Conservation (phyloP, 2,113 vertebrate genomes). For the Osmerus eperlanus region DNA sequence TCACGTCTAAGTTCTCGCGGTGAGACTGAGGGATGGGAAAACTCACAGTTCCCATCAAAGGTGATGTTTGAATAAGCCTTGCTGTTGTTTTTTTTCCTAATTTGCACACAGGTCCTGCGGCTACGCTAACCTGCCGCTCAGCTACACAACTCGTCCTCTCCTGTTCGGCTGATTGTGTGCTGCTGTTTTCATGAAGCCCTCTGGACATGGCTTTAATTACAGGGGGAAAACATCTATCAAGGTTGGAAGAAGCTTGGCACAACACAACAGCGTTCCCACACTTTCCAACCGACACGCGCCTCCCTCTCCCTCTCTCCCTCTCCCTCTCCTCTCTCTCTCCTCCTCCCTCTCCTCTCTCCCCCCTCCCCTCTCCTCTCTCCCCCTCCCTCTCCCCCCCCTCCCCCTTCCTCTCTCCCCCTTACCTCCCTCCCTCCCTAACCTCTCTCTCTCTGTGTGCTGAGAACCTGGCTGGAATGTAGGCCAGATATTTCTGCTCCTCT, state of each 20-base stretch:
- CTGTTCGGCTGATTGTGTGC: slow-evolving; percentile 27
- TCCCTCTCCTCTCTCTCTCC: no score
- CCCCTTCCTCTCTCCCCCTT: not conserved
- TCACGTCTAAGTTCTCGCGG: no score
- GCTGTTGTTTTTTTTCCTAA: slow-evolving; percentile 61
- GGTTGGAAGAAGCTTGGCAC: slow-evolving; percentile 32
- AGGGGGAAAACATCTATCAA: slow-evolving; percentile 38
- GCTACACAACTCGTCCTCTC: slow-evolving; percentile 6
- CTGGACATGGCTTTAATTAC: slow-evolving; percentile 53
- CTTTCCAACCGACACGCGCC: slow-evolving; percentile 4
- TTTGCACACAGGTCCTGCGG: slow-evolving; percentile 53
- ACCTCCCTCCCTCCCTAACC: not conserved
- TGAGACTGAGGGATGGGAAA: not conserved
- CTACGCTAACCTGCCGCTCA: slow-evolving; percentile 37
- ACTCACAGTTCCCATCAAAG: slow-evolving; percentile 34
- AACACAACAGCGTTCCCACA: slow-evolving; percentile 29
- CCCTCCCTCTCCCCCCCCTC: not conserved
- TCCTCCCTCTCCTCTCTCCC: no score
- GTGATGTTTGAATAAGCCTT: slow-evolving; percentile 42
- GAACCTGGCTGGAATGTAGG: slow-evolving; percentile 21
- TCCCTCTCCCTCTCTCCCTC: no score
- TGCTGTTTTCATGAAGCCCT: not conserved
- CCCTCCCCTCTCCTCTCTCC: no score
- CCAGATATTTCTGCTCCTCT: slow-evolving; percentile 22
- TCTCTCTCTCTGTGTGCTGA: not conserved